These are phyloP conservation scores for Notechis scutatus DNA, from an alignment of 2,113 vertebrate species.

Conservation along the genomic window DNA sequence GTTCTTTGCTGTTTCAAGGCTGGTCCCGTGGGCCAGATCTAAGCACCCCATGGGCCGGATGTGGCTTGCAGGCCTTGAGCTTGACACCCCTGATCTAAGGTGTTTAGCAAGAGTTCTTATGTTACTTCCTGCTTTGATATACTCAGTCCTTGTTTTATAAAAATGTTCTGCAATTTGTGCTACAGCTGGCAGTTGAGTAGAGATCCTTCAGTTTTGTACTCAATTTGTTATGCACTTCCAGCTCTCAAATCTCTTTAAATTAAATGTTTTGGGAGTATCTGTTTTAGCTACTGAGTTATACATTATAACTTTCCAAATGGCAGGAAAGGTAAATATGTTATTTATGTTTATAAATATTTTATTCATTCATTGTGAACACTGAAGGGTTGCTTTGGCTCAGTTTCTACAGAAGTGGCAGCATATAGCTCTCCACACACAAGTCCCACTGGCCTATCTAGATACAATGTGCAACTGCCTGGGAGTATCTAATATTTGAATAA, in stretches of 20 bases:
- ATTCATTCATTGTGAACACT: not conserved
- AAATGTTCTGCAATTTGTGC: not conserved
- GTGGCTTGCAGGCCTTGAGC: too few relatives aligned
- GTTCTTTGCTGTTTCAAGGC: too few relatives aligned
- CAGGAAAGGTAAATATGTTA: not conserved
- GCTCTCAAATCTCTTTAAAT: not conserved
- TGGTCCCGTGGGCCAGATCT: too few relatives aligned
- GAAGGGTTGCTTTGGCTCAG: not conserved
- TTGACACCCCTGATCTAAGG: too few relatives aligned
- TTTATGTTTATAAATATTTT: not conserved
- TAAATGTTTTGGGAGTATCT: not conserved
- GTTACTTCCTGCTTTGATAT: not conserved
- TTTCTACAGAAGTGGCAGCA: not conserved
- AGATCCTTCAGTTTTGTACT: not conserved
- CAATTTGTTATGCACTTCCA: not conserved
- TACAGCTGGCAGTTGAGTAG: not conserved
- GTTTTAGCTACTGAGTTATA: not conserved
- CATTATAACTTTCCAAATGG: not conserved
- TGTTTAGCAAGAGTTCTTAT: not conserved
- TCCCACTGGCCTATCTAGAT: not conserved
- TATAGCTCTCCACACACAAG: not conserved
- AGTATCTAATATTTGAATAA: too few relatives aligned
- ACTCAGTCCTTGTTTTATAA: not conserved
- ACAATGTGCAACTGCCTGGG: not conserved
- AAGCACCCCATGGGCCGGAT: too few relatives aligned